Conservation (phyloP, 2,113 vertebrate genomes). For the Brienomyrus brachyistius region DNA sequence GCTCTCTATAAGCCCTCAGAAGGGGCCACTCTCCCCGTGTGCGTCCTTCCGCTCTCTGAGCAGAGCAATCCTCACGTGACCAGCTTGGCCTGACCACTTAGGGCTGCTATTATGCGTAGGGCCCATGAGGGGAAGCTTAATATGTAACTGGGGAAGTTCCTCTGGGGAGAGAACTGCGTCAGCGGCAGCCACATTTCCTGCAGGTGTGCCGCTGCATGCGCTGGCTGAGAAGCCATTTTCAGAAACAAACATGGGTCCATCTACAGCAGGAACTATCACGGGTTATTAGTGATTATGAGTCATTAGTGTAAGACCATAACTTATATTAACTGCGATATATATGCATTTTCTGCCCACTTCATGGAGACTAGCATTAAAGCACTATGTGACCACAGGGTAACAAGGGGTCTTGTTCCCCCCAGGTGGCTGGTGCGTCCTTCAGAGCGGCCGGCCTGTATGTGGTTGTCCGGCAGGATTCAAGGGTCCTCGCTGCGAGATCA, state of each 20-base stretch:
- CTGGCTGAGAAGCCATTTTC: background rate
- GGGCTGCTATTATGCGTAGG: background rate
- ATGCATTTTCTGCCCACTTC: background rate
- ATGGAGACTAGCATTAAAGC: background rate
- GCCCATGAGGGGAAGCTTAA: background rate
- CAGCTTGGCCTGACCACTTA: background rate
- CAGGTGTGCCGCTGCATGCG: background rate
- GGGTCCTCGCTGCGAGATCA: slow-evolving; percentile 74
- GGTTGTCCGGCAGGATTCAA: slow-evolving; percentile 69
- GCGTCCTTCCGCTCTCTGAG: background rate
- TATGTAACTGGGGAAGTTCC: background rate
- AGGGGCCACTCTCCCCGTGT: background rate
- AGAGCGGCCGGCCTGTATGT: slow-evolving; percentile 63
- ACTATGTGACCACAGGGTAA: background rate
- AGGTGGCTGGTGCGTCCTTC: slow-evolving; percentile 83
- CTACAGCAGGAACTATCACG: background rate
- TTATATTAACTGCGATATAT: background rate
- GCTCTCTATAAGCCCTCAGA: background rate
- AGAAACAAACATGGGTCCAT: background rate
- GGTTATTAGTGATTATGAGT: background rate
- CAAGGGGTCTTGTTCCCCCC: background rate
- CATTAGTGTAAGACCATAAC: background rate
- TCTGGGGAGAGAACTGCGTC: background rate
- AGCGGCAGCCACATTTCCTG: background rate
- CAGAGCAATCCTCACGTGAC: background rate